Conservation (phyloP, 2,888 invertebrate genomes). For the Calameuta filiformis region DNA sequence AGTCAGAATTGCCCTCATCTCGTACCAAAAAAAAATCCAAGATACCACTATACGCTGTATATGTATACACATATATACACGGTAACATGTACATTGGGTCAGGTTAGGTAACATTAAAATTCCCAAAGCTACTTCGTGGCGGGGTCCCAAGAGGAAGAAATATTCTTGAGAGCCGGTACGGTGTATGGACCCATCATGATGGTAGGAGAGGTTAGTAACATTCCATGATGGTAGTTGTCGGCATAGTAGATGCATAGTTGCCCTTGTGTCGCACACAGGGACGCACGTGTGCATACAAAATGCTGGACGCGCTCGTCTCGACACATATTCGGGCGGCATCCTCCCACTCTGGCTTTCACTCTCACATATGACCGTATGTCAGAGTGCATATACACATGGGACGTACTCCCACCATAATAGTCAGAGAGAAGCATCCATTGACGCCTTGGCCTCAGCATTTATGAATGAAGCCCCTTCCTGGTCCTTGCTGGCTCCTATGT, state of each 20-base stretch:
- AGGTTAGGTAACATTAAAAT: neutral
- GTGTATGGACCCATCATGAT: neutral
- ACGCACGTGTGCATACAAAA: neutral
- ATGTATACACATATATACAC: neutral
- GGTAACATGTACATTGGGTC: neutral
- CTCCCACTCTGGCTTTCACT: neutral
- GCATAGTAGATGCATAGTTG: neutral
- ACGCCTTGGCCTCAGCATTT: constrained; percentile 57
- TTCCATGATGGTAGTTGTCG: neutral
- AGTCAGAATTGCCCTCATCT: neutral
- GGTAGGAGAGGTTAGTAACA: neutral
- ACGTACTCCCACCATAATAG: neutral
- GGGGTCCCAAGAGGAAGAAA: neutral
- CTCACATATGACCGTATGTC: neutral
- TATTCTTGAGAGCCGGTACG: neutral
- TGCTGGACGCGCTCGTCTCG: neutral
- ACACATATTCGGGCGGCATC: neutral
- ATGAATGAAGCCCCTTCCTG: constrained; percentile 55
- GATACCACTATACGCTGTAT: neutral
- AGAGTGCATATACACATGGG: neutral
- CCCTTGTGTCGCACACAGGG: neutral
- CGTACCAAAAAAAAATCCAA: neutral
- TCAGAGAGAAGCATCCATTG: constrained; percentile 53
- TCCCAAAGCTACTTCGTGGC: neutral
- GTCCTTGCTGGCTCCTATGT: neutral